phyloP scores from a whole-genome alignment of 2,888 invertebrate species.

The Rhamnusium bicolor region DNA sequence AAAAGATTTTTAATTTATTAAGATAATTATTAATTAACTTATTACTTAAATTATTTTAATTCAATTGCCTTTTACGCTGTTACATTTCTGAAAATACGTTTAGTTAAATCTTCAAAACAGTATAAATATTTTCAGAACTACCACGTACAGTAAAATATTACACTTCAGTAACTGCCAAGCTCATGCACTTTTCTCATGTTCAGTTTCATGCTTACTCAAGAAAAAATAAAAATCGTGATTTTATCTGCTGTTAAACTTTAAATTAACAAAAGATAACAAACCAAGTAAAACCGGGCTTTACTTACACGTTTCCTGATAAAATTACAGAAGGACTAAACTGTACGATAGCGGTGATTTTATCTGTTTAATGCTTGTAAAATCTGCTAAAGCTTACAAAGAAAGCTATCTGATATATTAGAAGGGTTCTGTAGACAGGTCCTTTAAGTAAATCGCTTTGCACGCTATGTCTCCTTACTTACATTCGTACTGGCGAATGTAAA shows the following conservation, averaged over 20 bases:
- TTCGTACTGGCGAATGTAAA: too few relatives aligned
- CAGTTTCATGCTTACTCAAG: neutral
- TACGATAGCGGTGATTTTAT: too few relatives aligned
- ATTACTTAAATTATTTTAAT: too few relatives aligned
- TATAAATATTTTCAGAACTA: neutral
- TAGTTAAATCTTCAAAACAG: neutral
- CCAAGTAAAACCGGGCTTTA: neutral
- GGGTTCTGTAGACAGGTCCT: neutral
- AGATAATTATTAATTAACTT: too few relatives aligned
- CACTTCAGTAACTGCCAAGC: neutral
- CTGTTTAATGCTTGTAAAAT: neutral
- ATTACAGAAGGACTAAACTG: neutral
- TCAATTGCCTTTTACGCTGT: too few relatives aligned
- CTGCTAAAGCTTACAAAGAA: neutral
- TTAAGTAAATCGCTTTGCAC: neutral
- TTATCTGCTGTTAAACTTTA: neutral
- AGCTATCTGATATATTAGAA: neutral
- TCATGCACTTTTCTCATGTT: neutral
- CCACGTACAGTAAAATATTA: neutral
- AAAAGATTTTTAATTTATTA: too few relatives aligned
- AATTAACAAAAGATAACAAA: neutral
- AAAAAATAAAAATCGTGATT: neutral
- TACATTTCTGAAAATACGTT: neutral
- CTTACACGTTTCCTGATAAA: neutral
- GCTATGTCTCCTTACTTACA: neutral